Evolutionary conservation across 1,140 invertebrate genomes (phyloP).

Genomic region (Ylistrum balloti): DNA sequence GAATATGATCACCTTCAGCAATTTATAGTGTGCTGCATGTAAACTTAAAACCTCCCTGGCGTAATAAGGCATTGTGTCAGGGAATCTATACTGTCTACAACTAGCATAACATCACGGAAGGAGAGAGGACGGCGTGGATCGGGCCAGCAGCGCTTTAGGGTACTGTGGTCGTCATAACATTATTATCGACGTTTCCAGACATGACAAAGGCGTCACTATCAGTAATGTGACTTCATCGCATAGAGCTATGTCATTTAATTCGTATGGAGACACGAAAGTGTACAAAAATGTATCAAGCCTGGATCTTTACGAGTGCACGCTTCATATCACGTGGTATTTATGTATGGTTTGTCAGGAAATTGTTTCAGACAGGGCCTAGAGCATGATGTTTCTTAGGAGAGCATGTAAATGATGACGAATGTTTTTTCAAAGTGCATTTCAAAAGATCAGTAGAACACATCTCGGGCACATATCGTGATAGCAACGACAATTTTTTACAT

Average conservation of each 20-base stretch:
- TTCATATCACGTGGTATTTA: not conserved
- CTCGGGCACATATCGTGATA: too few species aligned
- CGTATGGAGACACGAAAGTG: not conserved
- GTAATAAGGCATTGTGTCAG: not conserved
- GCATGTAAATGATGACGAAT: too few species aligned
- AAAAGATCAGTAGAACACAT: too few species aligned
- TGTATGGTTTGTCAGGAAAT: too few species aligned
- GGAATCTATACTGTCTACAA: not conserved
- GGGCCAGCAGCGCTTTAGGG: not conserved
- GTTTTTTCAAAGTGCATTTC: too few species aligned
- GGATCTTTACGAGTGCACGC: not conserved
- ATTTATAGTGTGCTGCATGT: too few species aligned
- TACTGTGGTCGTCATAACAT: not conserved
- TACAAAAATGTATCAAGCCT: not conserved
- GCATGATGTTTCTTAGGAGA: too few species aligned
- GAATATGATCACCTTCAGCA: not conserved
- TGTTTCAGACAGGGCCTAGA: too few species aligned
- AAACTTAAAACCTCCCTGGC: conserved; percentile 13
- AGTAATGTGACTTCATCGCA: not conserved
- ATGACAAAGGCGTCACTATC: not conserved
- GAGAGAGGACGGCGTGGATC: not conserved
- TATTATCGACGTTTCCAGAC: not conserved
- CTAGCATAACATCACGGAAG: not conserved
- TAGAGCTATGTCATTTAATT: not conserved
- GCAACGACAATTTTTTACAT: too few species aligned